Conservation (phyloP, 2,888 invertebrate species). For the Cenopis cana region DNA sequence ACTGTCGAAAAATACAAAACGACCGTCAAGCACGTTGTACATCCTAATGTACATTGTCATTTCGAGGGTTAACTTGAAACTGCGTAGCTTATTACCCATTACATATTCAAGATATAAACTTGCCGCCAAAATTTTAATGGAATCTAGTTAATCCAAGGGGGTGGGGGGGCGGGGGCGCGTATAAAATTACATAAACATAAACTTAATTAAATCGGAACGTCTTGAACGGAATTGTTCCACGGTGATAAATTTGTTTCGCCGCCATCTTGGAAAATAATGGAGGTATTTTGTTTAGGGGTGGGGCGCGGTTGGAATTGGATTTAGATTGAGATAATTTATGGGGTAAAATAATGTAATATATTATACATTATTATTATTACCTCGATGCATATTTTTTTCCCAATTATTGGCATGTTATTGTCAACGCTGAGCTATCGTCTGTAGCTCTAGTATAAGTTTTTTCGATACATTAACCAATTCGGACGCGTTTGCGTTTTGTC, state of each 20-base stretch:
- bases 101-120: constrained; percentile 39
- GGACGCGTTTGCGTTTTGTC: no score
- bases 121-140: constrained; percentile 71
- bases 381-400: no score
- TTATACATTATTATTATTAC: neutral
- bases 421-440: no score
- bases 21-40: neutral
- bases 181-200: constrained; percentile 68
- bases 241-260: constrained; percentile 42
- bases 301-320: constrained; percentile 2
- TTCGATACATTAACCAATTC: no score
- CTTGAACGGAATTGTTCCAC: constrained; percentile 47
- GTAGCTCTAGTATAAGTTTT: no score
- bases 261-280: constrained; percentile 40
- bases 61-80: neutral
- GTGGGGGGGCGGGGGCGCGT: constrained; percentile 48
- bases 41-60: neutral
- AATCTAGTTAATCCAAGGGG: constrained; percentile 69
- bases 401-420: no score
- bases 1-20: neutral
- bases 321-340: constrained; percentile 15
- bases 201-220: constrained; percentile 64
- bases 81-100: neutral
- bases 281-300: constrained; percentile 27
- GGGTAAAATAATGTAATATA: neutral